Conservation (phyloP, 2,797 vertebrate genomes). For the Bufotes viridis region DNA sequence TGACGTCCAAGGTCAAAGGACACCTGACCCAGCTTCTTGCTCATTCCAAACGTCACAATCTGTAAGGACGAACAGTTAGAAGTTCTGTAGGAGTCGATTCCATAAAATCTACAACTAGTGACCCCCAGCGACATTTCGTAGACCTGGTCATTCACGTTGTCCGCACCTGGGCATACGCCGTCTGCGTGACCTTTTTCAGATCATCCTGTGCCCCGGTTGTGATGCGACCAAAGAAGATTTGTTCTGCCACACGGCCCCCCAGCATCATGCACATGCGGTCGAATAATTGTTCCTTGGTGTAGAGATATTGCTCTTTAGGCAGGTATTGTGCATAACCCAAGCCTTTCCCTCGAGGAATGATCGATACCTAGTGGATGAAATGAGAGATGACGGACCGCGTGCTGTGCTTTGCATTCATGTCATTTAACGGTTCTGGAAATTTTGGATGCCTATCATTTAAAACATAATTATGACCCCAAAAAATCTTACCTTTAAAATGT, state of each 20-base stretch:
- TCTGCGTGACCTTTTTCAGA: conserved; percentile 81
- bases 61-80: conserved; percentile 51
- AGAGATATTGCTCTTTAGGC: conserved; percentile 82
- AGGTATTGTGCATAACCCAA: conserved; percentile 80
- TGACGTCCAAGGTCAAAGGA: conserved; percentile 77
- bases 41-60: conserved; percentile 85
- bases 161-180: conserved; percentile 79
- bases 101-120: too few relatives aligned
- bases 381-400: not conserved
- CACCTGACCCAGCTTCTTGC: conserved; percentile 80
- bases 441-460: too few relatives aligned
- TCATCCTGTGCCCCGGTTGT: conserved; percentile 81
- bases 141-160: not conserved
- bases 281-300: conserved; percentile 80
- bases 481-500: too few relatives aligned
- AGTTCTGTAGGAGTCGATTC: not conserved
- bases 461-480: too few relatives aligned
- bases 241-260: conserved; percentile 78
- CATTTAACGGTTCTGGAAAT: not conserved
- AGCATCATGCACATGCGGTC: conserved; percentile 83
- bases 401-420: not conserved
- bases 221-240: conserved; percentile 77
- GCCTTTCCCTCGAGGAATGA: conserved; percentile 79
- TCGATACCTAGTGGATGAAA: conserved; percentile 74
- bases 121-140: not conserved